phyloP scores from a whole-genome alignment of 2,888 invertebrate species.

The Tetranychus piercei region DNA sequence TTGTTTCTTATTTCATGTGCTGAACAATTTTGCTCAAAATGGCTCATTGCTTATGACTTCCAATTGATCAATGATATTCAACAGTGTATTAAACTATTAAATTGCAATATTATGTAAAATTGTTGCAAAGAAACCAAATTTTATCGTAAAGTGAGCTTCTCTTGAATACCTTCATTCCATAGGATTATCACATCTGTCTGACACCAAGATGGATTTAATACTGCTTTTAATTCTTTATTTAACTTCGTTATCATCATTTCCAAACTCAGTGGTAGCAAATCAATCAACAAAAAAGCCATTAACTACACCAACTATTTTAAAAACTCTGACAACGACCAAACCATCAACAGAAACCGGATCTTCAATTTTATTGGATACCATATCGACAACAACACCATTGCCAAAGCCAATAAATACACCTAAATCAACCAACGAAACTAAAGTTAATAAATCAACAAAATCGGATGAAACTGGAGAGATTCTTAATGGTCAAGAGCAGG shows the following conservation, averaged over 20 bases:
- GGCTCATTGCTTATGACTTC: too few species aligned
- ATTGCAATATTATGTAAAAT: too few species aligned
- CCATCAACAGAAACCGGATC: background rate
- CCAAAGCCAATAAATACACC: background rate
- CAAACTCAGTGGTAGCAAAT: background rate
- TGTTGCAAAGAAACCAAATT: too few species aligned
- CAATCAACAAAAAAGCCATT: background rate
- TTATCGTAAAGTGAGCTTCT: too few species aligned
- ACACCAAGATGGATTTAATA: background rate
- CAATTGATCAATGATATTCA: too few species aligned
- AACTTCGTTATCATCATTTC: background rate
- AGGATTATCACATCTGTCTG: too few species aligned
- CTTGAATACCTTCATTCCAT: too few species aligned
- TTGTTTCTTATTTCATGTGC: too few species aligned
- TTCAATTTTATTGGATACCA: background rate
- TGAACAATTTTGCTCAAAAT: too few species aligned
- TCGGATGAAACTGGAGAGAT: background rate
- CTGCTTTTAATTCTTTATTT: background rate
- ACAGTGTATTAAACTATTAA: too few species aligned
- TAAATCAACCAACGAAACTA: background rate
- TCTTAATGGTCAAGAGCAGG: conserved; percentile 4
- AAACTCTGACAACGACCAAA: background rate
- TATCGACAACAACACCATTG: background rate
- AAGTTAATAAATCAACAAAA: background rate
- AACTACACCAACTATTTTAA: background rate